Conservation (phyloP, 2,113 vertebrate genomes). For the Sturnus vulgaris region DNA sequence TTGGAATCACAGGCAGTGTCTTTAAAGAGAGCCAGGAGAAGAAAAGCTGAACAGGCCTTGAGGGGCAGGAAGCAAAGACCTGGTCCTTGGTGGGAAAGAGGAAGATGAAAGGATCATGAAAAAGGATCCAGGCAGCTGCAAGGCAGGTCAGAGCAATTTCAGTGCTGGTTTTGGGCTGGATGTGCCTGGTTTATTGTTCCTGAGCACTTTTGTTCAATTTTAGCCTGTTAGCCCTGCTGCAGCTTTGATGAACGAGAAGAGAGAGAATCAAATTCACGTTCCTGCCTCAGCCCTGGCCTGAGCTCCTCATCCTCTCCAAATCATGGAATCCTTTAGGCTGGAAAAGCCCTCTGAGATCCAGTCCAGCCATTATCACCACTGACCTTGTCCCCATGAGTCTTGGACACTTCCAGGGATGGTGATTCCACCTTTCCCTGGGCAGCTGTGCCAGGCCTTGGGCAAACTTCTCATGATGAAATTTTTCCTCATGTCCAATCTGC, state of each 20-base stretch:
- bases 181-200: neutral
- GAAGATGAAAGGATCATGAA: neutral
- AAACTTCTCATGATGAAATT: accelerated
- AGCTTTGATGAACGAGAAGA: neutral
- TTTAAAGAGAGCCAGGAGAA: neutral
- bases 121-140: neutral
- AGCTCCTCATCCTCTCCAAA: neutral
- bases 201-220: neutral
- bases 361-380: accelerated
- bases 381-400: accelerated
- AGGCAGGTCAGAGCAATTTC: neutral
- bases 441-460: neutral
- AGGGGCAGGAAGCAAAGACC: neutral
- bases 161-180: neutral
- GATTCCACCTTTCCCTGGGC: neutral
- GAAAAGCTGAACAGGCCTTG: neutral
- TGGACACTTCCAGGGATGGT: accelerated
- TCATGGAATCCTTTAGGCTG: accelerated
- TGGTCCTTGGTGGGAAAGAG: neutral
- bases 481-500: accelerated
- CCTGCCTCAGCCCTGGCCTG: neutral
- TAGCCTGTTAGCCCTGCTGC: neutral
- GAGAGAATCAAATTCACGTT: neutral
- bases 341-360: neutral
- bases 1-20: neutral